phyloP scores from a whole-genome alignment of 2,888 invertebrate genomes.

The Arrhopalites spinosus region DNA sequence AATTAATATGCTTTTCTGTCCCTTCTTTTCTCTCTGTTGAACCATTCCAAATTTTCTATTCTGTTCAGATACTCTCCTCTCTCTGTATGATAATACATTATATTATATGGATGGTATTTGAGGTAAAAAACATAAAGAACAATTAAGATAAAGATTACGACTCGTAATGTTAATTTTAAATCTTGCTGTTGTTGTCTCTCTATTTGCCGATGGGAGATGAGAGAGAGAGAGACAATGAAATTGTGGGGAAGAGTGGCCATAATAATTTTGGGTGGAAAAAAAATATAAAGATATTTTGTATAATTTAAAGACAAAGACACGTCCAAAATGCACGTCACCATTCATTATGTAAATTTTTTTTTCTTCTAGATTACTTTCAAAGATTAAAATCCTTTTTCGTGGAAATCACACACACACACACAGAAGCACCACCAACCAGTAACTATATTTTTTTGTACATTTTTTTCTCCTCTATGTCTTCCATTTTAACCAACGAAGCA shows the following conservation, averaged over 20 bases:
- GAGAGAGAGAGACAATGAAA: constrained; percentile 11
- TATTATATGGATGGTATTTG: background rate
- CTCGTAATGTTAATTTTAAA: no score
- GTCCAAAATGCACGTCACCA: constrained; percentile 34
- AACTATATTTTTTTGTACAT: no score
- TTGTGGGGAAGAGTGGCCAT: constrained; percentile 1
- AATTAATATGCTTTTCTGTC: constrained; percentile 29
- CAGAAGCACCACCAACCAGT: background rate
- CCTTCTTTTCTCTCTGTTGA: no score
- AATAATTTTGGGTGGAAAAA: constrained; percentile 9
- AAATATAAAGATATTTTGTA: no score
- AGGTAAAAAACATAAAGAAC: background rate
- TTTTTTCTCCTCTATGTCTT: background rate
- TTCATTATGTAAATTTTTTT: constrained; percentile 37
- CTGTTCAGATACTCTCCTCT: background rate
- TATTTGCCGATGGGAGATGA: constrained; percentile 4
- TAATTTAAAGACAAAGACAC: constrained; percentile 28
- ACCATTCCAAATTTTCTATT: constrained; percentile 8
- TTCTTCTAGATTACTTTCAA: constrained; percentile 25
- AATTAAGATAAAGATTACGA: no score
- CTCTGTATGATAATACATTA: background rate
- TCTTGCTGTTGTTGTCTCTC: constrained; percentile 3
- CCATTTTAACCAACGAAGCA: background rate
- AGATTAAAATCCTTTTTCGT: constrained; percentile 28
- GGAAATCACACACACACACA: constrained; percentile 5